Percentiles rank a stretch among this genome's conserved stretches.
These are phyloP conservation scores for Agrotis ipsilon DNA, from an alignment of 2,888 invertebrate species.

Conservation along the genomic window DNA sequence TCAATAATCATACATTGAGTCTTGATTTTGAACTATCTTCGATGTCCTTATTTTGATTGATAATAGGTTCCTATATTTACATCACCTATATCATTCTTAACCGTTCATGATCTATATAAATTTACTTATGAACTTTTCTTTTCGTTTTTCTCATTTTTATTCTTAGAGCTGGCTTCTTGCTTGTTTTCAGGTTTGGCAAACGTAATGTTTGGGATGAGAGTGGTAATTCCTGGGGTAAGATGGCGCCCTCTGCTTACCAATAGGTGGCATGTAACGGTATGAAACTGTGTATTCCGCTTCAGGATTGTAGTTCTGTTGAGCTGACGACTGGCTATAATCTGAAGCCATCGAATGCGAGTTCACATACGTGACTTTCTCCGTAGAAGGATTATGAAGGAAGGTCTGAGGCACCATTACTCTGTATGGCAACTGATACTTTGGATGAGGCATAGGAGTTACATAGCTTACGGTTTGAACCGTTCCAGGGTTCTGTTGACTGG, in stretches of 20 bases:
- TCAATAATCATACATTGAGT: neutral
- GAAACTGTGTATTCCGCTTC: slow-evolving; percentile 80
- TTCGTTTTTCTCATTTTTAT: slow-evolving; percentile 72
- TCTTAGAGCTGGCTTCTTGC: slow-evolving; percentile 68
- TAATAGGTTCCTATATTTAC: slow-evolving; percentile 71
- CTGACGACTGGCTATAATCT: slow-evolving; percentile 72
- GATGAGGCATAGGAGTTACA: slow-evolving; percentile 84
- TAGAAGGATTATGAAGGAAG: slow-evolving; percentile 76
- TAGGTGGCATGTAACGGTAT: slow-evolving; percentile 75
- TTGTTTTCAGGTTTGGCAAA: slow-evolving; percentile 78
- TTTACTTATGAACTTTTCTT: slow-evolving; percentile 72
- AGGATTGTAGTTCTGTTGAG: slow-evolving; percentile 74
- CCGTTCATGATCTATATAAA: slow-evolving; percentile 40
- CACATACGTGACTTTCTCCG: slow-evolving; percentile 85
- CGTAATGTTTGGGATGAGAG: slow-evolving; percentile 84
- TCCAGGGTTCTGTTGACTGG: slow-evolving; percentile 69
- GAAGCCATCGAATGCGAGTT: slow-evolving; percentile 82
- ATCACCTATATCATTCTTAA: slow-evolving; percentile 57
- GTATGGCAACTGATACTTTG: slow-evolving; percentile 84
- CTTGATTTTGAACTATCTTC: slow-evolving; percentile 29
- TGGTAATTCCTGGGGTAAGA: slow-evolving; percentile 85
- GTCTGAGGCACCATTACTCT: slow-evolving; percentile 88
- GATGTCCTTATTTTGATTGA: slow-evolving; percentile 34
- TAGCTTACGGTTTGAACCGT: slow-evolving; percentile 84
- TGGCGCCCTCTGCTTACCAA: slow-evolving; percentile 78